Conservation (phyloP, 2,888 invertebrate species). For the Orthosia cruda region DNA sequence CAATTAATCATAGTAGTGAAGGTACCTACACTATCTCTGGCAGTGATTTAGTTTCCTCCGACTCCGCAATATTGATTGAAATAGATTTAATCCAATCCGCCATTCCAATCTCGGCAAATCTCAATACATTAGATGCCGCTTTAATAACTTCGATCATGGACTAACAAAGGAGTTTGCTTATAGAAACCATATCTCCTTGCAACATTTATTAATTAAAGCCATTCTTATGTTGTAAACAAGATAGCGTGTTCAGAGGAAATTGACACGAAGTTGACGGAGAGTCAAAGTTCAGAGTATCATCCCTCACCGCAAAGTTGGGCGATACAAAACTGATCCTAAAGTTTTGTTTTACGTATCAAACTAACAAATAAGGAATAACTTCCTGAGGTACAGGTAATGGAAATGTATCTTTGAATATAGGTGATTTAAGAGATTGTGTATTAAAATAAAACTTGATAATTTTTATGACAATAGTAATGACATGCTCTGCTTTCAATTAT, state of each 20-base stretch:
- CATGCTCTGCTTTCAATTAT: too few species aligned
- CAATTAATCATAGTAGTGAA: conserved; percentile 59
- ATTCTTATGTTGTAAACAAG: conserved; percentile 6
- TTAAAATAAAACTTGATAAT: background rate
- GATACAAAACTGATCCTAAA: conserved; percentile 37
- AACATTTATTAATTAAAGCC: conserved; percentile 41
- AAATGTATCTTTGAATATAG: conserved; percentile 9
- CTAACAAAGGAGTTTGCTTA: conserved; percentile 25
- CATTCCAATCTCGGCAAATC: conserved; percentile 38
- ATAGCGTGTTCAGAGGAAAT: conserved; percentile 20
- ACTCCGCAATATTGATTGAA: conserved; percentile 49
- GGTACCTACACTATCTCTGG: conserved; percentile 44
- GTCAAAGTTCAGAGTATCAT: conserved; percentile 41
- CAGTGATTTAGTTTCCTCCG: conserved; percentile 55
- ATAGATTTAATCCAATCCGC: conserved; percentile 51
- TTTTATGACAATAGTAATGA: too few species aligned
- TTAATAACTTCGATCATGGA: conserved; percentile 53
- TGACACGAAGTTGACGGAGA: conserved; percentile 23
- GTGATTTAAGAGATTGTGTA: conserved; percentile 6
- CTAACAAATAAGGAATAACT: conserved; percentile 34
- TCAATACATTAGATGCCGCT: conserved; percentile 27
- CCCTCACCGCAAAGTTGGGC: conserved; percentile 33
- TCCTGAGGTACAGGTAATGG: conserved; percentile 2
- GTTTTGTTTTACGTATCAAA: conserved; percentile 32
- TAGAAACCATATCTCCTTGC: conserved; percentile 31